Evolutionary conservation across 2,113 vertebrate genomes (phyloP).

Genomic region (Gymnorhina tibicen): DNA sequence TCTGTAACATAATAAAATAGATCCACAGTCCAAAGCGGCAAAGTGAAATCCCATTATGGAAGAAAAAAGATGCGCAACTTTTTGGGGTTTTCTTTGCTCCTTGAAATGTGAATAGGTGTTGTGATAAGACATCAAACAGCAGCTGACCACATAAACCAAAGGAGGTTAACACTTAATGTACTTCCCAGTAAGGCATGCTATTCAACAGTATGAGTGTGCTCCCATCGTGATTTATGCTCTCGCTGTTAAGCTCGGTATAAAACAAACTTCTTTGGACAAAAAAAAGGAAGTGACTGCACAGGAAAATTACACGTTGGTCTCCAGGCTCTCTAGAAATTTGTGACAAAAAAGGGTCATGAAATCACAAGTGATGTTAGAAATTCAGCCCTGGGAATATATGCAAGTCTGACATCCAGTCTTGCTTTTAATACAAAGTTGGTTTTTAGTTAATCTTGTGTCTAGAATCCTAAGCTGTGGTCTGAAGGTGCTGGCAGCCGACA

Average conservation of each 20-base stretch:
- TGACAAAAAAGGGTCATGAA: neutral
- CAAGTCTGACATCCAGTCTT: neutral
- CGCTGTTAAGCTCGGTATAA: neutral
- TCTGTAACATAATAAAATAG: neutral
- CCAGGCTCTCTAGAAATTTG: neutral
- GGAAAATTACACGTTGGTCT: neutral
- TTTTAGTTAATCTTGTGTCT: neutral
- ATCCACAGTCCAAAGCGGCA: neutral
- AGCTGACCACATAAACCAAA: constrained; percentile 14
- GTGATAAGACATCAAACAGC: neutral
- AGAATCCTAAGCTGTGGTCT: neutral
- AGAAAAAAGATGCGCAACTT: neutral
- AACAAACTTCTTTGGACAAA: neutral
- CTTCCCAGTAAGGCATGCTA: neutral
- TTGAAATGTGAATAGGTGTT: neutral
- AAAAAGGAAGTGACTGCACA: neutral
- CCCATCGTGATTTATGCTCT: neutral
- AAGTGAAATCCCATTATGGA: neutral
- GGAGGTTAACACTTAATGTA: neutral
- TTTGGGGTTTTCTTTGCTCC: neutral
- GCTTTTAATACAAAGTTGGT: neutral
- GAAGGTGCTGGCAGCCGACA: neutral
- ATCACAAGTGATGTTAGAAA: neutral
- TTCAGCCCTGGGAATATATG: neutral
- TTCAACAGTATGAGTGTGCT: neutral